Base-by-base conservation (phyloP, 2,113 vertebrate species). In the Strix aluco region DNA sequence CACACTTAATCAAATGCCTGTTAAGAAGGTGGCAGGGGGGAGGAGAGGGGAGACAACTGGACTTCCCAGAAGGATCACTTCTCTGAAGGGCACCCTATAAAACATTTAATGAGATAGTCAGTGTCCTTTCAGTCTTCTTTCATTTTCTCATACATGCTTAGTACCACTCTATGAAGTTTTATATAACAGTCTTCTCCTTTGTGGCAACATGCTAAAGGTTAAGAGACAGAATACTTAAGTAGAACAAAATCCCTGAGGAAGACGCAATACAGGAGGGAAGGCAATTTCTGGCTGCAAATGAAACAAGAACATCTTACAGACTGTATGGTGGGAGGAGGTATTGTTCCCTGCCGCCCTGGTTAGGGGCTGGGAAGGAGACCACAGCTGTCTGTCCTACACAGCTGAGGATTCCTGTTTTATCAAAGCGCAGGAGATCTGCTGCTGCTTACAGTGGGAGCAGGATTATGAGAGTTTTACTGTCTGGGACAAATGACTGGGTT, bases 121-220 rank as follows among this genome's bases (percentile, higher is more conserved):
- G 26, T 69, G 69, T 82, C 62, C 65, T 86, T 94, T 67, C 12
- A 58, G 71, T 38, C 49, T 75, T 75, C 57, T 73, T 81, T 73
- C 34, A 49, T 94, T 95, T 83, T 84, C 70, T 90, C 51, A 73
- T 61, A 59, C 22, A 55, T 0, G 3, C 49, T 90, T 27, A 4
- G 62, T 77, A 78, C 38, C 20, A 52, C n/a, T 83, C 17, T 67
- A n/a, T 26, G 42, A 80, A 67, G 23, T 57, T 63, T 94, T 84
- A 73, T 32, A 23, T 86, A 94, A 96, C 26, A 94, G 70, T 70
- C 73, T 83, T 95, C 79, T 96, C 83, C 54, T 95, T 95, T 70
- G 86, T 86, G 94, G 88, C 83, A 74, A 90, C 75, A 40, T 81
- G 58, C 52, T 94, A 96, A 95, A 97, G 95, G 62, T 94, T 86